Conservation (phyloP, 2,113 vertebrate genomes). For the Anarhynchus alexandrinus region DNA sequence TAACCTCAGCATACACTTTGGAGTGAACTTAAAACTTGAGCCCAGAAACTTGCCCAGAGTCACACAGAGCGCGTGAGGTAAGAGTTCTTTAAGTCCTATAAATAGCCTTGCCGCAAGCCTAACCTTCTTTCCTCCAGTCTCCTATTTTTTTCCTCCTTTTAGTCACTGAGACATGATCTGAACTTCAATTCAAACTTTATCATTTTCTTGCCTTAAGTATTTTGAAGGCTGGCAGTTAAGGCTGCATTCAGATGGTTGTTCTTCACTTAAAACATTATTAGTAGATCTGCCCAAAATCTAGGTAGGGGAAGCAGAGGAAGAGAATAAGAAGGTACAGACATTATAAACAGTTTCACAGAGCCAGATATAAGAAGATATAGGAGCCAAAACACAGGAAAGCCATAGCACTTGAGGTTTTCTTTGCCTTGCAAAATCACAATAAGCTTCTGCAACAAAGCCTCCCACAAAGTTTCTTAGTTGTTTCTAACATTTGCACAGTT, state of each 20-base stretch:
- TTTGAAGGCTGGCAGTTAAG: not conserved
- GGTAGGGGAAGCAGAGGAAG: not conserved
- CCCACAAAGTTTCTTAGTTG: not conserved
- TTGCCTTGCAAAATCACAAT: not conserved
- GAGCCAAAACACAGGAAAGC: not conserved
- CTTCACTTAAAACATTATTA: not conserved
- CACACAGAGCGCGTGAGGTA: not conserved
- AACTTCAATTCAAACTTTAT: not conserved
- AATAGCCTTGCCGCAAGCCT: not conserved
- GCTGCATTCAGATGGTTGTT: not conserved
- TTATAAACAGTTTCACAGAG: not conserved
- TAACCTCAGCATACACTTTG: not conserved
- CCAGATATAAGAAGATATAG: not conserved
- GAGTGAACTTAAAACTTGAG: not conserved
- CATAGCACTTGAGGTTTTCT: not conserved
- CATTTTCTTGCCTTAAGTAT: not conserved
- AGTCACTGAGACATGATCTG: not conserved
- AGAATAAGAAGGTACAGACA: not conserved
- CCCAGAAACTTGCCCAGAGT: not conserved
- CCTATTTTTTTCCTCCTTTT: not conserved
- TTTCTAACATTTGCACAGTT: not conserved
- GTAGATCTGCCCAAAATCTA: not conserved
- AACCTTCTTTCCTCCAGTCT: not conserved
- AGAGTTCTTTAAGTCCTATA: not conserved
- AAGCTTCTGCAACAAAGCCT: not conserved